Percentiles rank a stretch among this genome's conserved stretches.
These are phyloP conservation scores for Eupithecia inturbata DNA, from an alignment of 2,888 invertebrate genomes.

Conservation along the genomic window DNA sequence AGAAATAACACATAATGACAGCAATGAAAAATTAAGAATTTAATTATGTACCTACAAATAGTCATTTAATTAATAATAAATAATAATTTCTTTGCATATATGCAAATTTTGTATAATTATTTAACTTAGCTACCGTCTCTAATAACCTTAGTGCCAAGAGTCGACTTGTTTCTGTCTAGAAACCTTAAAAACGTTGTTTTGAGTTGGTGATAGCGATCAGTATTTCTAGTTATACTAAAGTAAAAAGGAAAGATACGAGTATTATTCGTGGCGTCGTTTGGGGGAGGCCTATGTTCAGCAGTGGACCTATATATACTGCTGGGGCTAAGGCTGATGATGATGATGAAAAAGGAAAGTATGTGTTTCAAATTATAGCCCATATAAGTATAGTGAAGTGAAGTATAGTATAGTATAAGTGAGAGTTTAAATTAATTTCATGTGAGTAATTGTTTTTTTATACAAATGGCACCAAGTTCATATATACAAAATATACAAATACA, in stretches of 20 bases:
- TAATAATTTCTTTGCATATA: not conserved
- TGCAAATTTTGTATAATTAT: not conserved
- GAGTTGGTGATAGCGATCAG: not conserved
- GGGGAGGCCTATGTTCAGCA: no score
- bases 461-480: not conserved
- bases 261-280: no score
- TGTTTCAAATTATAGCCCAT: not conserved
- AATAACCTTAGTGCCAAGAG: slow-evolving; percentile 47
- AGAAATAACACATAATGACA: not conserved
- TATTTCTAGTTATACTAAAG: slow-evolving; percentile 4
- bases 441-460: not conserved
- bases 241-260: no score
- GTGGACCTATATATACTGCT: no score
- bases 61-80: no score
- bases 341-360: no score
- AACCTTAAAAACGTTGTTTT: not conserved
- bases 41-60: not conserved
- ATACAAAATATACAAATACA: slow-evolving; percentile 1
- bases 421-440: no score
- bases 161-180: slow-evolving; percentile 9
- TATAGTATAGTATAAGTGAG: no score
- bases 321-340: no score
- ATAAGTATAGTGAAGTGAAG: no score
- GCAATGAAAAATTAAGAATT: not conserved
- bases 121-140: slow-evolving; percentile 43